A percentile compares a stretch with the other conserved stretches of the same genome.
Evolutionary conservation across 1,140 invertebrate species (phyloP).

Genomic region (Plectus sambesii): DNA sequence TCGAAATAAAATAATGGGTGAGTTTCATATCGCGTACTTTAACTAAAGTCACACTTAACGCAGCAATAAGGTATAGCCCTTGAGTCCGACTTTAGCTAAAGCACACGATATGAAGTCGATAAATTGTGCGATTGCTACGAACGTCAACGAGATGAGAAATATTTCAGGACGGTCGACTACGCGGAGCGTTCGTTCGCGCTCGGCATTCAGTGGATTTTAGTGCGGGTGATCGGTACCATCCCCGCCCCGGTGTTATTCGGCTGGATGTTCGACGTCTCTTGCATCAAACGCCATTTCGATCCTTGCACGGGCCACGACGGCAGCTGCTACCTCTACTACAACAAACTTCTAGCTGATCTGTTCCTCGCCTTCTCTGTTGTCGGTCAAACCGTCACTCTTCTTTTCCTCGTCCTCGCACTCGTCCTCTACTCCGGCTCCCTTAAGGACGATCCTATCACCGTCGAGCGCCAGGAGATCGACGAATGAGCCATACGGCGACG

Average conservation of each 20-base stretch:
- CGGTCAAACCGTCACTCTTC: slow-evolving; percentile 27
- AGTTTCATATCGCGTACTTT: no score
- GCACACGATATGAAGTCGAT: no score
- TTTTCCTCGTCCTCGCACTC: slow-evolving; percentile 34
- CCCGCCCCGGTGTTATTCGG: slow-evolving; percentile 44
- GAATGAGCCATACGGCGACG: no score
- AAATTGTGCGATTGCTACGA: no score
- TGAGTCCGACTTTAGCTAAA: no score
- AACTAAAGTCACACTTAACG: no score
- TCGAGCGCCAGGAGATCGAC: no score
- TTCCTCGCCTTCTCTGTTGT: slow-evolving; percentile 40
- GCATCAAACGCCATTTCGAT: slow-evolving; percentile 40
- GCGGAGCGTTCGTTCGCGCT: slow-evolving; percentile 41
- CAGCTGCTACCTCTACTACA: slow-evolving; percentile 41
- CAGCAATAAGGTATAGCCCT: no score
- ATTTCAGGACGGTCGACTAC: slow-evolving; percentile 43
- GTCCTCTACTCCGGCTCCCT: slow-evolving; percentile 34
- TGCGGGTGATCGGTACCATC: slow-evolving; percentile 42
- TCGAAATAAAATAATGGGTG: no score
- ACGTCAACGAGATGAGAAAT: no score
- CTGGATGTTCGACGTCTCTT: slow-evolving; percentile 45
- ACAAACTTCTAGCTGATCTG: slow-evolving; percentile 40
- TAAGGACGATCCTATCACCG: slow-evolving; percentile 34
- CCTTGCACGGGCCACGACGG: slow-evolving; percentile 37
- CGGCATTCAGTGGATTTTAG: slow-evolving; percentile 45